These are phyloP conservation scores for Tonatia bakeri DNA, from an alignment of 2,113 vertebrate species.

Conservation along the genomic window DNA sequence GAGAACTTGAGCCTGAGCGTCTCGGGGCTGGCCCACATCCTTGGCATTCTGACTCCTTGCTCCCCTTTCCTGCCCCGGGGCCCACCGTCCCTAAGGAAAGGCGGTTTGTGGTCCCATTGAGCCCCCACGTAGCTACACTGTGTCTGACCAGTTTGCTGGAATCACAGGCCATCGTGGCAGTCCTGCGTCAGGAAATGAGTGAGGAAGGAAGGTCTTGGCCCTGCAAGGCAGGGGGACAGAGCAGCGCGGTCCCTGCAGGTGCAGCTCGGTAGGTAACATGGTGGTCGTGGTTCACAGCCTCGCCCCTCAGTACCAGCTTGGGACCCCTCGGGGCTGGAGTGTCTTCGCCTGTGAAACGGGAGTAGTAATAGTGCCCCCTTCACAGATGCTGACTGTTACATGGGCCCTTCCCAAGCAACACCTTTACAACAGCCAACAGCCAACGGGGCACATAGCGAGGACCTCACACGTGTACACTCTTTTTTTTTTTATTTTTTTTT, in stretches of 20 bases:
- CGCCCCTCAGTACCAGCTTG: not conserved
- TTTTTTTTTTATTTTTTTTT: no score
- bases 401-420: not conserved
- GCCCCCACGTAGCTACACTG: not conserved
- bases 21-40: not conserved
- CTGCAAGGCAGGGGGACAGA: not conserved
- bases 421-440: not conserved
- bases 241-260: accelerated
- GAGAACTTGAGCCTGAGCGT: not conserved
- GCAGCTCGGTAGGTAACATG: no score
- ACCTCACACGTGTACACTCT: not conserved
- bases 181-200: not conserved
- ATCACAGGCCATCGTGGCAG: not conserved
- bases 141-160: not conserved
- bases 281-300: not conserved
- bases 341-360: not conserved
- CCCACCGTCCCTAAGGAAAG: not conserved
- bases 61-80: not conserved
- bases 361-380: not conserved
- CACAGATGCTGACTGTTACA: not conserved
- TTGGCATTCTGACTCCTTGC: not conserved
- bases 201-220: not conserved
- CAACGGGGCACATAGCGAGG: not conserved
- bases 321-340: not conserved
- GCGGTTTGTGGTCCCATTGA: not conserved